Evolutionary conservation across 2,888 invertebrate species (phyloP).

Genomic region (Orthosia incerta): DNA sequence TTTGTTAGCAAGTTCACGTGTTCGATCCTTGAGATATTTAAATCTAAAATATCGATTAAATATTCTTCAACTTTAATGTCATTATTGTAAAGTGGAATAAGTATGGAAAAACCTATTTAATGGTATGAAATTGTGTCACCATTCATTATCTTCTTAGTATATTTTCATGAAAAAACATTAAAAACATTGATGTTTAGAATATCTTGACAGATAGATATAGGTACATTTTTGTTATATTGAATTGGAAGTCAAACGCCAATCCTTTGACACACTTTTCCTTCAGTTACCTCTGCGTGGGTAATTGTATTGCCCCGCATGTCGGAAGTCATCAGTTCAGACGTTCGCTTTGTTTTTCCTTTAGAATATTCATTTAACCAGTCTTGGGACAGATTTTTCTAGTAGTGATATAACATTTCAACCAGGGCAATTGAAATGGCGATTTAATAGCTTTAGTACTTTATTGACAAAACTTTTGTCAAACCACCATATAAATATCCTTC

Average conservation of each 20-base stretch:
- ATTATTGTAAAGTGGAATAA: neutral
- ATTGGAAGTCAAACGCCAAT: conserved; percentile 5
- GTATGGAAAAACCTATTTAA: neutral
- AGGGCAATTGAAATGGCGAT: too few relatives aligned
- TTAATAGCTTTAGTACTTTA: too few relatives aligned
- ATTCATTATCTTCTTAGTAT: neutral
- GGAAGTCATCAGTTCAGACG: conserved; percentile 1
- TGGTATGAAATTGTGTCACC: neutral
- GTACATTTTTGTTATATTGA: too few relatives aligned
- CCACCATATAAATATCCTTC: neutral
- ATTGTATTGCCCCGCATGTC: conserved; percentile 9
- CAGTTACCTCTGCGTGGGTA: neutral
- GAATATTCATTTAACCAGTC: neutral
- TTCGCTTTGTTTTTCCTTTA: neutral
- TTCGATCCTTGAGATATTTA: neutral
- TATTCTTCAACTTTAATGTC: neutral
- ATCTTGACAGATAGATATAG: neutral
- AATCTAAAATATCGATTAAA: neutral
- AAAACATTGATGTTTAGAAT: neutral
- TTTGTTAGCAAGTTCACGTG: neutral
- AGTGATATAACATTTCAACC: too few relatives aligned
- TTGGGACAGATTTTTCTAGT: too few relatives aligned
- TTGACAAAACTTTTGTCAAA: neutral
- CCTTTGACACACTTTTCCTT: neutral
- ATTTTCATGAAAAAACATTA: neutral